Evolutionary conservation across 2,888 invertebrate genomes (phyloP).

Genomic region (Drosophila neonasuta): DNA sequence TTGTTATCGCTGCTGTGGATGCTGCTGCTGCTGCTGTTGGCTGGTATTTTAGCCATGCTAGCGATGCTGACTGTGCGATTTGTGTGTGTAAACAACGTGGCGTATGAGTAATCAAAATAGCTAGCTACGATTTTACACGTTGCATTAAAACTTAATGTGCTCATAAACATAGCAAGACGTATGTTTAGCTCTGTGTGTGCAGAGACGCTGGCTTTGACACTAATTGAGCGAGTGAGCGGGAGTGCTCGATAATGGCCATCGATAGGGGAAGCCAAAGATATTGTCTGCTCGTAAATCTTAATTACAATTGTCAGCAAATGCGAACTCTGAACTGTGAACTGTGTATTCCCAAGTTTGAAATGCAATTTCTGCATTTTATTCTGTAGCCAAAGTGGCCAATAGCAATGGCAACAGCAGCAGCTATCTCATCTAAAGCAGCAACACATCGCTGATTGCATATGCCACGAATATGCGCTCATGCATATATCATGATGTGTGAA

Average conservation of each 20-base stretch:
- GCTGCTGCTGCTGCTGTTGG: constrained; percentile 14
- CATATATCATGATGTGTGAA: constrained; percentile 63
- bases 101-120: constrained; percentile 54
- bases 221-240: constrained; percentile 31
- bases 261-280: constrained; percentile 16
- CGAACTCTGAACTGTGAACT: background rate
- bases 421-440: background rate
- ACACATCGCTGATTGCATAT: constrained; percentile 32
- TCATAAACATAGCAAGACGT: constrained; percentile 33
- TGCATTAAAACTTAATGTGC: constrained; percentile 54
- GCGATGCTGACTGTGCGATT: constrained; percentile 47
- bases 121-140: constrained; percentile 39
- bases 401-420: constrained; percentile 2
- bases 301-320: constrained; percentile 30
- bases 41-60: constrained; percentile 34
- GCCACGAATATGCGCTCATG: constrained; percentile 38
- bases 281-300: constrained; percentile 32
- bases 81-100: constrained; percentile 45
- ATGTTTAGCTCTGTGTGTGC: background rate
- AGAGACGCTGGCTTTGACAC: constrained; percentile 3
- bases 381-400: constrained; percentile 21
- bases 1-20: constrained; percentile 9
- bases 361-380: constrained; percentile 37
- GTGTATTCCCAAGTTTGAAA: constrained; percentile 20
- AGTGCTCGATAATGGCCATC: constrained; percentile 3